These are phyloP conservation scores for Tiliacea aurago DNA, from an alignment of 2,888 invertebrate species.

Conservation along the genomic window DNA sequence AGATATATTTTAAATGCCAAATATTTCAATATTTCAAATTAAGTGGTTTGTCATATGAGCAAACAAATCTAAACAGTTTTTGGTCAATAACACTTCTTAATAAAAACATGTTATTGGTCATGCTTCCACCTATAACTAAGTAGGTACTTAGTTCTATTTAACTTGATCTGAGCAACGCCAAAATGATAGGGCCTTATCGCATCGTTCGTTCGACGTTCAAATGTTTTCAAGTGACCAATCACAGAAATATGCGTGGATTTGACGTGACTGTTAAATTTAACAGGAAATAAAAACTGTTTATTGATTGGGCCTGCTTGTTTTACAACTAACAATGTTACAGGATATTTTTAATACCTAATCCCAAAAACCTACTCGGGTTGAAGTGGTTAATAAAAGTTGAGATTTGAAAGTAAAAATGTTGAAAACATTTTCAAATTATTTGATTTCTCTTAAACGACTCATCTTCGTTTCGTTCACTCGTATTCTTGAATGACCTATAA, in stretches of 20 bases:
- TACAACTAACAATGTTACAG: not conserved
- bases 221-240: constrained; percentile 47
- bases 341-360: not conserved
- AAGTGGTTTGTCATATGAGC: not conserved
- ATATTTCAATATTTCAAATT: not conserved
- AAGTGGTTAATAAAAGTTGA: not conserved
- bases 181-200: constrained; percentile 47
- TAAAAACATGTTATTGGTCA: constrained; percentile 8
- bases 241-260: constrained; percentile 36
- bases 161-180: constrained; percentile 25
- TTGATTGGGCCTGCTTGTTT: not conserved
- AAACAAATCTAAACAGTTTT: constrained; percentile 2
- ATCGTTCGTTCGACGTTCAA: constrained; percentile 58
- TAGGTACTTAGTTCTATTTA: constrained; percentile 2
- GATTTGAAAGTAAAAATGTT: not conserved
- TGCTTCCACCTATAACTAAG: not conserved
- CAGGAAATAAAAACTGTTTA: constrained; percentile 30
- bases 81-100: not conserved
- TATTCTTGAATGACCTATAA: not conserved
- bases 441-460: not conserved
- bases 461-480: too few relatives aligned
- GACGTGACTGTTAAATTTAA: constrained; percentile 12
- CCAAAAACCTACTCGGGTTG: too few relatives aligned
- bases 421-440: not conserved
- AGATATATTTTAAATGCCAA: not conserved